Evolutionary conservation across 2,797 vertebrate genomes (phyloP).

Genomic region (Odontamblyopus lacepedii): DNA sequence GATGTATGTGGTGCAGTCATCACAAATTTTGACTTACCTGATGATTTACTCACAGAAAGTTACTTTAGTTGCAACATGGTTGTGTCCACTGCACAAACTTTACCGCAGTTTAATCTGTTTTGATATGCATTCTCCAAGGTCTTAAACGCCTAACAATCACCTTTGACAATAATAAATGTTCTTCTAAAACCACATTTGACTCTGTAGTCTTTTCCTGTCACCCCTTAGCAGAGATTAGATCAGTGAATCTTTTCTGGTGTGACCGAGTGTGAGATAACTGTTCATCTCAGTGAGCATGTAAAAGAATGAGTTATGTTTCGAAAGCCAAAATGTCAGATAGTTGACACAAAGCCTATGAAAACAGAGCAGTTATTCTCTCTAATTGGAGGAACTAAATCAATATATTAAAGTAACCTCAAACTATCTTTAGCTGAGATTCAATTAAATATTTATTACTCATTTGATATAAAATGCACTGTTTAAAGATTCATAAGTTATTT

Average conservation of each 20-base stretch:
- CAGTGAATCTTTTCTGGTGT: conserved; percentile 42
- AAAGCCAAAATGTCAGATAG: conserved; percentile 64
- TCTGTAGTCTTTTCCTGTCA: conserved; percentile 26
- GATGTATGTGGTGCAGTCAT: conserved; percentile 4
- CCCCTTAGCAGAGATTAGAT: conserved; percentile 48
- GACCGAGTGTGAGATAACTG: conserved; percentile 43
- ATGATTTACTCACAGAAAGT: conserved; percentile 18
- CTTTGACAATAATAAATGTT: background rate
- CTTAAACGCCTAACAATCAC: background rate
- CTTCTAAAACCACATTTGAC: background rate
- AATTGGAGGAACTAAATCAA: conserved; percentile 56
- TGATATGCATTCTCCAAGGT: background rate
- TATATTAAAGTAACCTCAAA: conserved; percentile 38
- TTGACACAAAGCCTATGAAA: conserved; percentile 68
- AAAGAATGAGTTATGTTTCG: conserved; percentile 54
- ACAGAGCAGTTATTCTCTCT: conserved; percentile 54
- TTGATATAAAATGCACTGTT: background rate
- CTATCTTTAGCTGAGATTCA: background rate
- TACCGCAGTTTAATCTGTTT: background rate
- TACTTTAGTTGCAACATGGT: background rate
- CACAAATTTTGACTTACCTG: background rate
- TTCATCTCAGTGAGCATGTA: conserved; percentile 34
- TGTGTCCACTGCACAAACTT: background rate
- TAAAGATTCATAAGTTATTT: background rate
- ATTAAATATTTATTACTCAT: background rate